A percentile compares a stretch with the other conserved stretches of the same genome.
Conservation (phyloP, 1,140 invertebrate genomes). For the Drosophila sproati region DNA sequence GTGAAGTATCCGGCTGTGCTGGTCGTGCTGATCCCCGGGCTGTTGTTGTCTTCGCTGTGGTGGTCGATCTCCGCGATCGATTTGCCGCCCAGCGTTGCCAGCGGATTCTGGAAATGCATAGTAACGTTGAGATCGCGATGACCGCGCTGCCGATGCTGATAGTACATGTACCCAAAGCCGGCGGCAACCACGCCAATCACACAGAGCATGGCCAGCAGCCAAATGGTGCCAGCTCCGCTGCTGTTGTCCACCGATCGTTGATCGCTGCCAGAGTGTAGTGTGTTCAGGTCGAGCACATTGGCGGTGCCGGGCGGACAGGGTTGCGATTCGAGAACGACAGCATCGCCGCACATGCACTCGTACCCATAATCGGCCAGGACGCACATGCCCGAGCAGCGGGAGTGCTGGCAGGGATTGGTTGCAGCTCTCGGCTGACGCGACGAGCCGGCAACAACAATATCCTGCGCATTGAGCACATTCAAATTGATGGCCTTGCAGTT, state of each 20-base stretch:
- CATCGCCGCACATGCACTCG: slow-evolving; percentile 86
- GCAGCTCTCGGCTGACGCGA: slow-evolving; percentile 85
- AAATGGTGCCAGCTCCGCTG: slow-evolving; percentile 5
- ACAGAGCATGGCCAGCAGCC: slow-evolving; percentile 24
- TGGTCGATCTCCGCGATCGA: slow-evolving; percentile 18
- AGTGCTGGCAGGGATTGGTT: slow-evolving; percentile 84
- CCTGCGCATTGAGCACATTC: slow-evolving; percentile 84
- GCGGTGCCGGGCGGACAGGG: slow-evolving; percentile 61
- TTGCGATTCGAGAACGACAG: slow-evolving; percentile 62
- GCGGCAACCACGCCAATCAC: slow-evolving; percentile 2
- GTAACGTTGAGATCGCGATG: slow-evolving; percentile 83
- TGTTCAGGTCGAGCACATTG: slow-evolving; percentile 54
- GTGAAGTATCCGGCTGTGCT: slow-evolving; percentile 50
- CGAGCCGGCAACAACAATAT: slow-evolving; percentile 86
- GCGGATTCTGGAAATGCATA: slow-evolving; percentile 84
- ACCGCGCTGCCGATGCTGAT: slow-evolving; percentile 59
- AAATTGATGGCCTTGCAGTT: slow-evolving; percentile 85
- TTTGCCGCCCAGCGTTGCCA: slow-evolving; percentile 62
- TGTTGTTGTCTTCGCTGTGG: not conserved
- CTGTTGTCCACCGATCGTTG: not conserved
- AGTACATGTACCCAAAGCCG: slow-evolving; percentile 70
- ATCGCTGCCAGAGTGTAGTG: slow-evolving; percentile 11
- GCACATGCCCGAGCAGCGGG: slow-evolving; percentile 87
- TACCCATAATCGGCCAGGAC: slow-evolving; percentile 84
- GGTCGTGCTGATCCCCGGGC: slow-evolving; percentile 24